Percentiles rank a stretch among this genome's conserved stretches.
phyloP scores from a whole-genome alignment of 64 coral and sea anemone species.

The Exaiptasia diaphana region DNA sequence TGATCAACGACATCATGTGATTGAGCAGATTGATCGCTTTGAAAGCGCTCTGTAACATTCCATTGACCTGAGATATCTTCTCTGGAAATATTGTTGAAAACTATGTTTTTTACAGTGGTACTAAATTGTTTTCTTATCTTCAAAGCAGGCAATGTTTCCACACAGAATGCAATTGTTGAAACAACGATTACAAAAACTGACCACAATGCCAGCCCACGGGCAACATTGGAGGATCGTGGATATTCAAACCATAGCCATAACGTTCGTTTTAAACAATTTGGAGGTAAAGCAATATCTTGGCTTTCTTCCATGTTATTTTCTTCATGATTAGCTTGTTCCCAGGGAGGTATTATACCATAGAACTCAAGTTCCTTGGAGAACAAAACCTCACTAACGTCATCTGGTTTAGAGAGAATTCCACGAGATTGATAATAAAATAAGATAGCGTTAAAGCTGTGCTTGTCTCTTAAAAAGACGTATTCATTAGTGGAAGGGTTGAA shows the following conservation, averaged over 20 bases:
- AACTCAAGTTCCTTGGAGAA: slow-evolving; percentile 73
- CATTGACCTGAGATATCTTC: background rate
- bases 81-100: background rate
- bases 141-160: slow-evolving; percentile 44
- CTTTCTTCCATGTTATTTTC: background rate
- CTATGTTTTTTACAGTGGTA: background rate
- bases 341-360: slow-evolving; percentile 41
- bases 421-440: slow-evolving; percentile 81
- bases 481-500: slow-evolving; percentile 58
- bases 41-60: background rate
- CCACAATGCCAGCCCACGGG: slow-evolving; percentile 31
- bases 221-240: slow-evolving; percentile 56
- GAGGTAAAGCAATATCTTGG: background rate
- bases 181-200: slow-evolving; percentile 55
- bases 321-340: background rate
- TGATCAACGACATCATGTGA: background rate
- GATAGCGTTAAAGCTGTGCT: slow-evolving; percentile 72
- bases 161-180: slow-evolving; percentile 67
- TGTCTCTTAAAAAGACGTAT: slow-evolving; percentile 72
- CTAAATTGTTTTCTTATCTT: background rate
- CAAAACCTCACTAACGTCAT: slow-evolving; percentile 27
- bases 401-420: slow-evolving; percentile 75
- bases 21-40: background rate
- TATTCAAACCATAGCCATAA: slow-evolving; percentile 63
- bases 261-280: slow-evolving; percentile 31